Base-by-base conservation (phyloP, 2,888 invertebrate genomes). In the Drosophila nr. medialis region DNA sequence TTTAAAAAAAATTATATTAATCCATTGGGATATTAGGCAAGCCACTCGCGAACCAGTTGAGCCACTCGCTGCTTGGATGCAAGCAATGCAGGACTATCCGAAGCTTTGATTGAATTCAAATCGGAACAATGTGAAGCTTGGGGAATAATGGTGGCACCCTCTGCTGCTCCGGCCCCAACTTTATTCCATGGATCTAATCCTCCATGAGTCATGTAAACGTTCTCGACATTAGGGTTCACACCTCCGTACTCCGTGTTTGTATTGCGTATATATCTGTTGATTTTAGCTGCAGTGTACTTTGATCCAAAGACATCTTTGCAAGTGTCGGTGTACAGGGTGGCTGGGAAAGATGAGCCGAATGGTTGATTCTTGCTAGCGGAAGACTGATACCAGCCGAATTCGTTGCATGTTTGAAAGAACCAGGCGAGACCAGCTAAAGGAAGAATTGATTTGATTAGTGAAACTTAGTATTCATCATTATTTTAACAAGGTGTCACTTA, bases 361-460 rank as follows among this genome's bases (percentile, higher is more conserved):
- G 96, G 95, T 69, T 95, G 95, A 0, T 92, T 86, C 0, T 86
- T 60, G 50, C 95, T 94, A 75, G 93, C 94, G 1, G 96, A 95
- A 2, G 96, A 95, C 93, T 97, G 97, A 92, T 94, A 97, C 94
- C 95, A 97, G 58, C 97, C 97, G 92, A 95, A 97, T 93, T 97
- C 96, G 48, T 95, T 95, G 92, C 97, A 98, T 0, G 96, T 96
- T 93, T 97, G 97, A 91, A 96, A 97, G 0, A 94, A 94, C 97
- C 97, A 97, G 7, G 53, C 56, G 4, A 83, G 94, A 0, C 96
- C 95, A 91, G 94, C 96, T 96, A 95, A 94, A 0, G n/a, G 21
- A 32, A 4, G 0, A 29, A 5, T 27, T 4, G 8, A 29, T 38
- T 38, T n/a, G 7, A 38, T 38, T 27, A 2, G 18, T 27, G 4